phyloP scores from a whole-genome alignment of 2,797 vertebrate species.

The Etheostoma perlongum region DNA sequence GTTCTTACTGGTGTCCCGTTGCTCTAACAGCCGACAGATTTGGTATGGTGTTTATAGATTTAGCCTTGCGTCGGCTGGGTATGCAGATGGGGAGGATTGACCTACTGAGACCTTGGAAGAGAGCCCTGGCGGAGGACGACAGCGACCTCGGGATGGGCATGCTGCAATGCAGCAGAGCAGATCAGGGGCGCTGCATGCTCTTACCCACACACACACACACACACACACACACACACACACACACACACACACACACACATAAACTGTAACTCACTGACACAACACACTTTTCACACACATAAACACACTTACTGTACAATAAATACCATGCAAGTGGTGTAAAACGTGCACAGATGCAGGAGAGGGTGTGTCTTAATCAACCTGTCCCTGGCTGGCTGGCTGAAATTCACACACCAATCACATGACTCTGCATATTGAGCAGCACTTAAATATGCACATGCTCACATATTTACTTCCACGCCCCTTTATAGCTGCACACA shows the following conservation, averaged over 20 bases:
- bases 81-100: conserved; percentile 82
- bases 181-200: conserved; percentile 71
- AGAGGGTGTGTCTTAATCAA: conserved; percentile 70
- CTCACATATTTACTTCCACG: conserved; percentile 14
- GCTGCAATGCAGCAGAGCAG: conserved; percentile 87
- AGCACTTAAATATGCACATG: conserved; percentile 19
- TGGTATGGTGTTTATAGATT: conserved; percentile 71
- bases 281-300: conserved; percentile 20
- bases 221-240: conserved; percentile 26
- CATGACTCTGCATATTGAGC: conserved; percentile 57
- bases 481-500: conserved; percentile 5
- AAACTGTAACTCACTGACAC: conserved; percentile 27
- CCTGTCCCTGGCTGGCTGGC: conserved; percentile 49
- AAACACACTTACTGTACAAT: conserved; percentile 36
- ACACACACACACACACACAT: conserved; percentile 1
- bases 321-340: conserved; percentile 20
- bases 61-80: conserved; percentile 57
- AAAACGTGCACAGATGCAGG: conserved; percentile 36
- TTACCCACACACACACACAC: conserved; percentile 31
- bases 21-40: conserved; percentile 59
- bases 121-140: conserved; percentile 71
- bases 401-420: conserved; percentile 41
- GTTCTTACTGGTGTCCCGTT: conserved; percentile 42
- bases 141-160: conserved; percentile 77
- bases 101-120: conserved; percentile 80